Conservation (phyloP, 2,888 invertebrate genomes). For the Eupithecia inturbata region DNA sequence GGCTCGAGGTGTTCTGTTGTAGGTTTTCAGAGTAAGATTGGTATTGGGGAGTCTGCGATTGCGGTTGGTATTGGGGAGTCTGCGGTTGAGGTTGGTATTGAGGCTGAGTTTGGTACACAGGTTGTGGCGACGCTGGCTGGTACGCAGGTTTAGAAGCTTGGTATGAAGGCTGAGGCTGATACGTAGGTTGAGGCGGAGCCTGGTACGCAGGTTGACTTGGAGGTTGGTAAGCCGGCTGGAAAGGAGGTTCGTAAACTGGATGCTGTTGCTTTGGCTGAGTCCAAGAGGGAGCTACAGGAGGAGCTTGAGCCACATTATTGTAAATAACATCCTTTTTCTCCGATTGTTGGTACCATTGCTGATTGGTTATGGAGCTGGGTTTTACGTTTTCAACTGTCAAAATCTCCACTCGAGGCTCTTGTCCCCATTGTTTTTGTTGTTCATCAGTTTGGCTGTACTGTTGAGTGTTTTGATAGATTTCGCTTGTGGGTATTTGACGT, state of each 20-base stretch:
- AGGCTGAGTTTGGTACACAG: conserved; percentile 40
- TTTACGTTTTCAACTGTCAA: conserved; percentile 76
- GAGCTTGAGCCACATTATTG: conserved; percentile 60
- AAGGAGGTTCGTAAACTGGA: conserved; percentile 36
- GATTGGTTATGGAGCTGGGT: conserved; percentile 75
- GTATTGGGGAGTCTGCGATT: conserved; percentile 50
- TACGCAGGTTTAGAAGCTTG: conserved; percentile 46
- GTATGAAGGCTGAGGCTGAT: conserved; percentile 48
- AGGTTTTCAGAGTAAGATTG: conserved; percentile 60
- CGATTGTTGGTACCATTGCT: conserved; percentile 77
- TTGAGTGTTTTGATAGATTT: conserved; percentile 69
- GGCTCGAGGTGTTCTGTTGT: conserved; percentile 56
- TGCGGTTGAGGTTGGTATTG: conserved; percentile 42
- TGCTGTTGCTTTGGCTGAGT: conserved; percentile 54
- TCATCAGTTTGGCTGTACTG: conserved; percentile 63
- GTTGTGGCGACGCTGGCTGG: conserved; percentile 47
- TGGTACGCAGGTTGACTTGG: conserved; percentile 48
- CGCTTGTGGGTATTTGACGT: conserved; percentile 69
- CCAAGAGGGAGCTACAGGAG: conserved; percentile 39
- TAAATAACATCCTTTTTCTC: conserved; percentile 64
- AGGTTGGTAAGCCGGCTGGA: conserved; percentile 52
- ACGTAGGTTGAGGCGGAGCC: conserved; percentile 51
- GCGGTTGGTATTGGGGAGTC: conserved; percentile 51
- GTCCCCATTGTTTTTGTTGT: conserved; percentile 65
- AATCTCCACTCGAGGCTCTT: conserved; percentile 77